Base-by-base conservation (phyloP, 2,797 vertebrate species). In the Erethizon dorsatum region DNA sequence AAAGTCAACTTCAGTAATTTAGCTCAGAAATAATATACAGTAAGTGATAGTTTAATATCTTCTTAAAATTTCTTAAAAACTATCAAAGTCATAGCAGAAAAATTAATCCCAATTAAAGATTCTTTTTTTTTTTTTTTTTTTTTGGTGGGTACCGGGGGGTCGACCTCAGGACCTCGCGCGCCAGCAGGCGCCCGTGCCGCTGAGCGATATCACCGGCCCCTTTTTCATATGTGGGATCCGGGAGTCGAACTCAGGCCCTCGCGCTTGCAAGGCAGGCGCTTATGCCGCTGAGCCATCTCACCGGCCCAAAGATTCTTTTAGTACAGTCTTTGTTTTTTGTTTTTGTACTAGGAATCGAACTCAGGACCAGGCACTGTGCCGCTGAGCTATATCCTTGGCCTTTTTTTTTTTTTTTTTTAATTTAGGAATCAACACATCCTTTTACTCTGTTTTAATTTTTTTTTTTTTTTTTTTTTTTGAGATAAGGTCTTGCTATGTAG, bases 271-370 rank as follows among this genome's bases (percentile, higher is more conserved):
- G n/a, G n/a, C n/a, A n/a, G n/a, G n/a, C n/a, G n/a, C n/a, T n/a
- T n/a, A n/a, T n/a, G n/a, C n/a, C n/a, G n/a, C n/a, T n/a, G n/a
- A n/a, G n/a, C n/a, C n/a, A n/a, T n/a, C n/a, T n/a, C n/a, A n/a
- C n/a, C n/a, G n/a, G n/a, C n/a, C n/a, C n/a, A 84, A 92, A 94
- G 18, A 73, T 91, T 90, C 18, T 91, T 78, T 93, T 88, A 86
- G 75, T 79, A 65, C 1, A 85, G 28, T 85, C 22, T 94, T 90
- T 24, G 6, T 59, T 59, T 59, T 59, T 59, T 56, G 17, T 18
- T 56, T 56, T 56, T 56, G 37, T 41, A 41, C 37, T 41, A 41
- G 37, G 37, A 41, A 41, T 41, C 37, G 37, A 41, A 41, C 37
- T 41, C 37, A 41, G 37, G 37, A 41, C 37, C 37, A 41, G 37